These are phyloP conservation scores for Saxidomus purpurata DNA, from an alignment of 1,140 invertebrate species.

Conservation along the genomic window DNA sequence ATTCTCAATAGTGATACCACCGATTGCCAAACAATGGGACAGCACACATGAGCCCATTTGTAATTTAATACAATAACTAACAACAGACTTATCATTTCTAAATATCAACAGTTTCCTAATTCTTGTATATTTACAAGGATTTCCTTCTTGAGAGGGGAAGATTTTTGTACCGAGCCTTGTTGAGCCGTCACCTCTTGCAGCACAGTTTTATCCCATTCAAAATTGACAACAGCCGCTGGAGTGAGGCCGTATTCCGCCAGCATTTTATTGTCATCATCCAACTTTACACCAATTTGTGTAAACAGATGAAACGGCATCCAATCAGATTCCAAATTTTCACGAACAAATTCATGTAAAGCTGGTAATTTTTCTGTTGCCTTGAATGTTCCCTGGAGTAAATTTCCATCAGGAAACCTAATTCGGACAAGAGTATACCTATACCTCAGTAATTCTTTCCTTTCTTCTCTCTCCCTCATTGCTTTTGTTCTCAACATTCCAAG, in stretches of 20 bases:
- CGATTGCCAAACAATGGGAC: too few species aligned
- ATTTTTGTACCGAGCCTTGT: conserved; percentile 70
- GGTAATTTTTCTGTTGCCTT: conserved; percentile 81
- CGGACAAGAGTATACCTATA: conserved; percentile 95
- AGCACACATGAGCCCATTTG: too few species aligned
- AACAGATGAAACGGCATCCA: conserved; percentile 85
- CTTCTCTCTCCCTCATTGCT: conserved; percentile 96
- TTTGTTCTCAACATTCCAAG: conserved; percentile 95
- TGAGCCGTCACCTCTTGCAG: conserved; percentile 79
- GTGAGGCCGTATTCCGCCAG: conserved; percentile 84
- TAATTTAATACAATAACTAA: too few species aligned
- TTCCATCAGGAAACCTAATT: conserved; percentile 93
- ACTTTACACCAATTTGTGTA: conserved; percentile 77
- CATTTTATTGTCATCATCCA: conserved; percentile 79
- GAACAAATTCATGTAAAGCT: conserved; percentile 78
- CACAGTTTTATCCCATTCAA: conserved; percentile 82
- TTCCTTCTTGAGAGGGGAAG: conserved; percentile 74
- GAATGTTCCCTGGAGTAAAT: conserved; percentile 85
- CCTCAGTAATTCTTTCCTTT: conserved; percentile 91
- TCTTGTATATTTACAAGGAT: conserved; percentile 71
- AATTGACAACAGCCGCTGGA: conserved; percentile 85
- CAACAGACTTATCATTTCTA: too few species aligned
- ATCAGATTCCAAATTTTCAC: conserved; percentile 81
- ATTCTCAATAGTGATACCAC: too few species aligned
- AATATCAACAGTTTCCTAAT: not conserved